Conservation (phyloP, 2,888 invertebrate genomes). For the Tenthredo scrophulariae region DNA sequence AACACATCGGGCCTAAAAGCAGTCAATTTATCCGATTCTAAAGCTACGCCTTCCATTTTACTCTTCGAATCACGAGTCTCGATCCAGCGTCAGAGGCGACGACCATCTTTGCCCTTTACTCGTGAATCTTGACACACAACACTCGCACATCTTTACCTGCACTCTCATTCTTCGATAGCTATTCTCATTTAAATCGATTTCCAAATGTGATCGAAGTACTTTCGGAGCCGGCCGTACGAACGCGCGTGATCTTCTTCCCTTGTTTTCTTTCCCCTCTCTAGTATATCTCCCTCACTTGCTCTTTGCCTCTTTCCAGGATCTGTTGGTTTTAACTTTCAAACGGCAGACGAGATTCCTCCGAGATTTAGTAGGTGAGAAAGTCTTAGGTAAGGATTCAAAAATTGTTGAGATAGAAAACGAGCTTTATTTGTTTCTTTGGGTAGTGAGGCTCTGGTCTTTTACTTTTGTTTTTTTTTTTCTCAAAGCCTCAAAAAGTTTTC, state of each 20-base stretch:
- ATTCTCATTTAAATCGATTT: conserved; percentile 53
- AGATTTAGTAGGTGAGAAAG: conserved; percentile 17
- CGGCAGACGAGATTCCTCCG: not conserved
- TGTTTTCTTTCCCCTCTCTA: not conserved
- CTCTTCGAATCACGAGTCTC: conserved; percentile 36
- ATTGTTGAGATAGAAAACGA: not conserved
- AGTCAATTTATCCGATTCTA: conserved; percentile 52
- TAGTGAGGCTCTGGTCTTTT: not conserved
- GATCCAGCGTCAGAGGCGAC: conserved; percentile 11
- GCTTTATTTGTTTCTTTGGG: conserved; percentile 10
- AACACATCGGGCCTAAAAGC: conserved; percentile 53
- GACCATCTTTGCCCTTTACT: conserved; percentile 42
- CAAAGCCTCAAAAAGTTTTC: conserved; percentile 36
- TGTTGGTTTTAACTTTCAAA: not conserved
- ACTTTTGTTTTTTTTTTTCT: not conserved
- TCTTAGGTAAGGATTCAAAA: conserved; percentile 9
- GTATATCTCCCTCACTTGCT: not conserved
- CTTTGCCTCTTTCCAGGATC: not conserved
- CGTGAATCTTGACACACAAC: conserved; percentile 44
- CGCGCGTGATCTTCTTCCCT: conserved; percentile 2
- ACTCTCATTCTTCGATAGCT: conserved; percentile 43
- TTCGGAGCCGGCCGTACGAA: conserved; percentile 23
- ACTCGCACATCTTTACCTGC: conserved; percentile 17
- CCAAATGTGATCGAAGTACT: conserved; percentile 50
- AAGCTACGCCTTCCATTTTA: conserved; percentile 48